Conservation (phyloP, 2,113 vertebrate genomes). For the Passer montanus region DNA sequence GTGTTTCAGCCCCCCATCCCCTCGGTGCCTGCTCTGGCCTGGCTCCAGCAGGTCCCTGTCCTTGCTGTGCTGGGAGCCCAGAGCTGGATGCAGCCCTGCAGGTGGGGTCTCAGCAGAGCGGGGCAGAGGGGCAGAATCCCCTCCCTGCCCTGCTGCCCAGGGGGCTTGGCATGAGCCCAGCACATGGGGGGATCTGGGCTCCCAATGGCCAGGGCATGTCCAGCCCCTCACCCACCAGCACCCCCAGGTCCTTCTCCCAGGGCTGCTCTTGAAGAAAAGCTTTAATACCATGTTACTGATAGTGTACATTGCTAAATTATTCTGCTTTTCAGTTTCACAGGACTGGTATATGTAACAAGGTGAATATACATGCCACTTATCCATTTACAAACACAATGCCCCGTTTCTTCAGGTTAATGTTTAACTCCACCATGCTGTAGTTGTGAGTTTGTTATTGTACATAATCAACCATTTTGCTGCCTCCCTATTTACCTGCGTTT, state of each 20-base stretch:
- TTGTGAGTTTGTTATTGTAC: background rate
- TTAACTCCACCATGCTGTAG: background rate
- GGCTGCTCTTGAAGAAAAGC: background rate
- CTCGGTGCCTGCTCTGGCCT: background rate
- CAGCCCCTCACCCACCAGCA: background rate
- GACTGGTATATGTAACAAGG: background rate
- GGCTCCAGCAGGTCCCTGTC: background rate
- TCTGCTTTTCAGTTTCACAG: background rate
- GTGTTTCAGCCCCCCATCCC: background rate
- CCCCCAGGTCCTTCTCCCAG: background rate
- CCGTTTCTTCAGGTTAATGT: background rate
- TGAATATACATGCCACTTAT: background rate
- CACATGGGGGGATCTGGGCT: background rate
- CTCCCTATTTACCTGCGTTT: background rate
- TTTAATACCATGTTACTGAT: background rate
- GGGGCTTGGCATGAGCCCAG: background rate
- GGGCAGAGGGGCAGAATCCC: background rate
- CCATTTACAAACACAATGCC: background rate
- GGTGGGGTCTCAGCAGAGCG: background rate
- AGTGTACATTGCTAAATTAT: background rate
- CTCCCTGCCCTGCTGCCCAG: background rate
- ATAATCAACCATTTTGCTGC: accelerated
- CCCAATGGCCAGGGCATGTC: background rate
- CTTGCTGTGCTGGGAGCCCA: background rate
- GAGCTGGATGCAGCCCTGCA: background rate